These are phyloP conservation scores for Axis porcinus DNA, from an alignment of 2,113 vertebrate genomes.

Conservation along the genomic window DNA sequence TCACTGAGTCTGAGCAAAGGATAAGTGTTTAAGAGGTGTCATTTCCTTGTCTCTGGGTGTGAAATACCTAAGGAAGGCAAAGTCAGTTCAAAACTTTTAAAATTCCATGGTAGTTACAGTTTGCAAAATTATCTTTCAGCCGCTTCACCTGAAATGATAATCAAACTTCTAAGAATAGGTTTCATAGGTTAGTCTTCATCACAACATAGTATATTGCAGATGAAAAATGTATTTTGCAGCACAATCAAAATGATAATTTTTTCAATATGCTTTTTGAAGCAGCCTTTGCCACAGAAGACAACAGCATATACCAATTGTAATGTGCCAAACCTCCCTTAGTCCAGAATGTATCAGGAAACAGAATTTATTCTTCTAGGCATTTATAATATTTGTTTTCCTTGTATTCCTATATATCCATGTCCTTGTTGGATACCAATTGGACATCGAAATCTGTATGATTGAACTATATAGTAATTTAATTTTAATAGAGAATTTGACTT, in stretches of 20 bases:
- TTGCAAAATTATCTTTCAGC: conserved; percentile 47
- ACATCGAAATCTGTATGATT: neutral
- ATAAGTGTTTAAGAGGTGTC: conserved; percentile 35
- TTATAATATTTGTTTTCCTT: neutral
- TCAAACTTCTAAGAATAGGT: conserved; percentile 31
- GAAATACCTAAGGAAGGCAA: conserved; percentile 40
- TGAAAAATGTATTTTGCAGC: conserved; percentile 52
- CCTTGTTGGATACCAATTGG: neutral
- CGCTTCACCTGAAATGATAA: conserved; percentile 35
- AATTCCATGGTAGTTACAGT: neutral
- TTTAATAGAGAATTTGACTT: neutral
- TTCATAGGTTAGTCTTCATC: conserved; percentile 54
- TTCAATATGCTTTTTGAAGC: conserved; percentile 56
- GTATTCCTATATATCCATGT: neutral
- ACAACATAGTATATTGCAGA: conserved; percentile 36
- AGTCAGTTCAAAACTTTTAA: conserved; percentile 40
- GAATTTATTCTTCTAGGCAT: neutral
- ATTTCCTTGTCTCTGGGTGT: conserved; percentile 39
- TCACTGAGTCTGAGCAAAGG: neutral
- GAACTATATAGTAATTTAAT: neutral
- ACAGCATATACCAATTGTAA: neutral
- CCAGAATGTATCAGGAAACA: neutral
- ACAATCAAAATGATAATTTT: conserved; percentile 72
- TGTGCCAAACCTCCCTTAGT: conserved; percentile 2
- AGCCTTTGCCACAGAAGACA: conserved; percentile 25